Evolutionary conservation across 2,888 invertebrate species (phyloP).

Genomic region (Drosophila ustulata): DNA sequence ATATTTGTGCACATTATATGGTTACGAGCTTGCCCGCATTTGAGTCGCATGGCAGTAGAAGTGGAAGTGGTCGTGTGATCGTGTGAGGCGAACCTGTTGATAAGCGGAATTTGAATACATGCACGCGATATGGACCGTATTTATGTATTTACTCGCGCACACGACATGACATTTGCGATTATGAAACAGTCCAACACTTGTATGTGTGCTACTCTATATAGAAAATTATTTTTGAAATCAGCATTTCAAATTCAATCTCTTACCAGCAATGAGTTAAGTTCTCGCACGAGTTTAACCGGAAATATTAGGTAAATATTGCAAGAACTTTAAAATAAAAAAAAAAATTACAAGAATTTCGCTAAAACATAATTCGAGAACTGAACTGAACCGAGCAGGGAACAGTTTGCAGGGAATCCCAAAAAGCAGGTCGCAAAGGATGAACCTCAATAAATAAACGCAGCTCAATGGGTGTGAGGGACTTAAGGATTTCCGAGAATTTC

Average conservation of each 20-base stretch:
- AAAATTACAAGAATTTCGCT: neutral
- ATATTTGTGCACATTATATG: slow-evolving; percentile 40
- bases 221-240: slow-evolving; percentile 22
- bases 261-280: slow-evolving; percentile 13
- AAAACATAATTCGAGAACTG: neutral
- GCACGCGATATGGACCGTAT: slow-evolving; percentile 65
- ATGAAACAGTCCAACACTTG: slow-evolving; percentile 22
- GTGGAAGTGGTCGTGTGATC: slow-evolving; percentile 43
- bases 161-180: slow-evolving; percentile 35
- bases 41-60: slow-evolving; percentile 23
- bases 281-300: neutral
- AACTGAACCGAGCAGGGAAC: neutral
- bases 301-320: slow-evolving; percentile 1
- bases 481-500: slow-evolving; percentile 36
- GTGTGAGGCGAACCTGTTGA: slow-evolving; percentile 64
- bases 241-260: slow-evolving; percentile 39
- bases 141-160: slow-evolving; percentile 9
- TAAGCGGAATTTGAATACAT: slow-evolving; percentile 75
- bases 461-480: slow-evolving; percentile 1
- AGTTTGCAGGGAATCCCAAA: neutral
- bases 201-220: slow-evolving; percentile 14
- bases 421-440: no score
- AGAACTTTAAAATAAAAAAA: neutral
- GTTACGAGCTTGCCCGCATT: slow-evolving; percentile 42
- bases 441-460: neutral